Evolutionary conservation across 2,888 invertebrate genomes (phyloP), one percentile per base, ranked within the genome.

Genomic region (Chrysina gloriosa): DNA sequence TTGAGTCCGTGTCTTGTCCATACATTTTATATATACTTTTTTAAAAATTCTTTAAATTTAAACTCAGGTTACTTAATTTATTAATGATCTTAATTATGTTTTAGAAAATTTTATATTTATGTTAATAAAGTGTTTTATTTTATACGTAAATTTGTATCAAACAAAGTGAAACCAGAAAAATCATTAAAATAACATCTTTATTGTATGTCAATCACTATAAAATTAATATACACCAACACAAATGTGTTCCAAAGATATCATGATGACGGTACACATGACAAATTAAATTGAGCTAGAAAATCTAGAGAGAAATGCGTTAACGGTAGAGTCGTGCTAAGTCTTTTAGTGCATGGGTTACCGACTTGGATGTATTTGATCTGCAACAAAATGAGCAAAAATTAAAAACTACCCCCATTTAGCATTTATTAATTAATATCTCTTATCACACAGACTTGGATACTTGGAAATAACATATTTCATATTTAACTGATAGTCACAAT

Each of bases 311-410:
- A 52, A 25, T 19, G 11, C 45, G 66, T 89, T 89, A 96, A 88
- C 95, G 94, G 84, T 93, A 97, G 63, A 96, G 88, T 76, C 94
- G 88, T 61, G 94, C 90, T 81, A 97, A 94, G 80, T 94, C 94
- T 79, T 93, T 89, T 56, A 97, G 84, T 67, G 94, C 89, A 77
- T 90, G 86, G 3, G 92, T 90, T 76, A 95, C 89, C 70, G 91
- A 89, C 83, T 95, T 95, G 70, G 90, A 86, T 78, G 91, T 90
- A 70, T 92, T 90, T 63, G 93, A 89, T 80, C 93, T 91, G 87
- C 70, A 88, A 88, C 70, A 76, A 77, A 75, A 79, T 73, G 31
- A 52, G 16, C 29, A 52, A 50, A 27, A 2, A n/a, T n/a, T n/a
- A n/a, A n/a, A 25, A 48, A 1, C 73, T 72, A 72, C 71, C 29